Base-by-base conservation (phyloP, 2,888 invertebrate species). In the Dione juno region DNA sequence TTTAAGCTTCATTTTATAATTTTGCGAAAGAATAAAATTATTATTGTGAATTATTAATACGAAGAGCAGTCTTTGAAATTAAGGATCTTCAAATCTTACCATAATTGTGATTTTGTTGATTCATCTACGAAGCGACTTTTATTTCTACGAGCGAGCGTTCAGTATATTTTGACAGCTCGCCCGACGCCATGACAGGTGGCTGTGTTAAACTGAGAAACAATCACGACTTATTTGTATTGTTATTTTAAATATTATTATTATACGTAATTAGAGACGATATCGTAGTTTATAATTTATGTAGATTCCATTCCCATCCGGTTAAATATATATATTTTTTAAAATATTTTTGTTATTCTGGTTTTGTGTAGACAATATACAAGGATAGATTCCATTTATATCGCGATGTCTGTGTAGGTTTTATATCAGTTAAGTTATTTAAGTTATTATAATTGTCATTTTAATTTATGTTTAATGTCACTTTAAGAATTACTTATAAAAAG, bases 41-140 rank as follows among this genome's bases (percentile, higher is more conserved):
- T 40, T n/a, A n/a, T 40, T 40, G 6, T 37, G 19, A 19, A 6
- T 16, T 40, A 11, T 19, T 14, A 66, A 14, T 19, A 67, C 28
- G 10, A 14, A 28, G 28, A 28, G 28, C 5, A 28, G 2, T 5
- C 3, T 43, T 11, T 10, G 21, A 14, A 14, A n/a, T 37, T 11
- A 57, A 37, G 68, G 79, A 79, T 74, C 79, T 77, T 79, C 69
- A 75, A 74, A 75, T 72, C 74, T 75, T 75, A 70, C 73, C 77
- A 77, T 76, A 61, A 66, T 58, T 70, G 71, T 71, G 52, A 84
- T 89, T 90, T 88, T 82, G 78, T 79, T 87, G 83, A 83, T 84
- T 86, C 82, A 76, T 68, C 82, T 84, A 86, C 82, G 83, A 84
- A 78, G 82, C 81, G 82, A 80, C 89, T 86, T 88, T 92, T 92